Evolutionary conservation across 2,113 vertebrate species (phyloP).

Genomic region (Cephalopholis sonnerati): DNA sequence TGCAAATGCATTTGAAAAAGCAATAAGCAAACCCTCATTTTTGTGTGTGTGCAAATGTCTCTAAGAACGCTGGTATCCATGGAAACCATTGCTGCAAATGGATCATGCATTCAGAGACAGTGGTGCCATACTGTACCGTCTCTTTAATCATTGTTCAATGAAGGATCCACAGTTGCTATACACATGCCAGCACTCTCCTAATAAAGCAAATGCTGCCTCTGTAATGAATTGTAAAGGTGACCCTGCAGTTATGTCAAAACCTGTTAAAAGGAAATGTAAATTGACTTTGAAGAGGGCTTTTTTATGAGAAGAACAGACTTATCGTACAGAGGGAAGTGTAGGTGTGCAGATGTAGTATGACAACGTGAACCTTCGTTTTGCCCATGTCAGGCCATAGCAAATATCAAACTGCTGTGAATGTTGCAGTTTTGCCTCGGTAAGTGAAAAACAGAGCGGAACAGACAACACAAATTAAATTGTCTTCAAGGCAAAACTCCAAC

Average conservation of each 20-base stretch:
- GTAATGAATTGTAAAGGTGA: constrained; percentile 32
- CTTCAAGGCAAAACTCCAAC: constrained; percentile 14
- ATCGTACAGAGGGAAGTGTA: background rate
- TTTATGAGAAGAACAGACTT: background rate
- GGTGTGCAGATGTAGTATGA: background rate
- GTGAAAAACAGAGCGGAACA: background rate
- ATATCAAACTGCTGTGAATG: background rate
- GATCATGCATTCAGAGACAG: constrained; percentile 43
- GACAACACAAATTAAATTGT: background rate
- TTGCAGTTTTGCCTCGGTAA: background rate
- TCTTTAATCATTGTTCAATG: constrained; percentile 51
- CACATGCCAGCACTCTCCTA: constrained; percentile 19
- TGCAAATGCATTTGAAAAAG: constrained; percentile 6
- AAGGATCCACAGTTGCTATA: constrained; percentile 25
- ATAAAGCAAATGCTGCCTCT: constrained; percentile 24
- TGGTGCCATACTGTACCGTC: constrained; percentile 20
- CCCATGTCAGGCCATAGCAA: background rate
- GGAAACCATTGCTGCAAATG: constrained; percentile 73
- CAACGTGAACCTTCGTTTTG: background rate
- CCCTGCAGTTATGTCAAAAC: constrained; percentile 6
- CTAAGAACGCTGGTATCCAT: constrained; percentile 71
- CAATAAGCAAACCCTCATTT: constrained; percentile 26
- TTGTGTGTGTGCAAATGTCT: constrained; percentile 26
- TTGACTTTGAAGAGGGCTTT: background rate
- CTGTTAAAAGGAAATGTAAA: background rate